Conservation (phyloP, 2,888 invertebrate species). For the Rhaphigaster nebulosa region DNA sequence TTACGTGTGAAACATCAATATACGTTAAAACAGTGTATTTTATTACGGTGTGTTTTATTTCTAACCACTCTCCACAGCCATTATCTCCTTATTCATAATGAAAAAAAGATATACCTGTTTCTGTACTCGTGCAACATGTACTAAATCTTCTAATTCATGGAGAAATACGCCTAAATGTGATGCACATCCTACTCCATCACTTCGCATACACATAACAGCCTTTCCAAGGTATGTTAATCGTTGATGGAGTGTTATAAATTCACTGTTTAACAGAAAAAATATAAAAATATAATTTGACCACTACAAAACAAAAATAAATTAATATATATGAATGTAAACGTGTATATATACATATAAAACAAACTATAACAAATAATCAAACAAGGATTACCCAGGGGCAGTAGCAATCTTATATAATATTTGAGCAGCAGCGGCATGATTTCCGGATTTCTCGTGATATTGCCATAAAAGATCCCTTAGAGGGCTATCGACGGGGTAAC, state of each 20-base stretch:
- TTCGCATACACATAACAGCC: conserved; percentile 95
- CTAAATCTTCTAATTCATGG: conserved; percentile 91
- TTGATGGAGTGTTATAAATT: conserved; percentile 81
- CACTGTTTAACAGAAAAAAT: conserved; percentile 71
- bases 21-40: too few relatives aligned
- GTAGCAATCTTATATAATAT: conserved; percentile 90
- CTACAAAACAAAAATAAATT: neutral
- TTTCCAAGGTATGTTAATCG: conserved; percentile 92
- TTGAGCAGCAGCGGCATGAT: conserved; percentile 92
- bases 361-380: neutral
- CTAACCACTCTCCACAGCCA: too few relatives aligned
- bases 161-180: conserved; percentile 83
- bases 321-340: neutral
- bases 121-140: conserved; percentile 91
- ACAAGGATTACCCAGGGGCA: conserved; percentile 72
- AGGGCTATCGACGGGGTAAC: conserved; percentile 71
- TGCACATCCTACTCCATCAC: conserved; percentile 82
- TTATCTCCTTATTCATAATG: too few relatives aligned
- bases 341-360: neutral
- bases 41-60: too few relatives aligned
- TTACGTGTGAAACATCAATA: too few relatives aligned
- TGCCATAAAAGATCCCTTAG: conserved; percentile 92
- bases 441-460: conserved; percentile 92
- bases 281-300: neutral
- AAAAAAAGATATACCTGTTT: conserved; percentile 70